Conservation (phyloP, 1,140 invertebrate genomes). For the Anoplophora glabripennis region DNA sequence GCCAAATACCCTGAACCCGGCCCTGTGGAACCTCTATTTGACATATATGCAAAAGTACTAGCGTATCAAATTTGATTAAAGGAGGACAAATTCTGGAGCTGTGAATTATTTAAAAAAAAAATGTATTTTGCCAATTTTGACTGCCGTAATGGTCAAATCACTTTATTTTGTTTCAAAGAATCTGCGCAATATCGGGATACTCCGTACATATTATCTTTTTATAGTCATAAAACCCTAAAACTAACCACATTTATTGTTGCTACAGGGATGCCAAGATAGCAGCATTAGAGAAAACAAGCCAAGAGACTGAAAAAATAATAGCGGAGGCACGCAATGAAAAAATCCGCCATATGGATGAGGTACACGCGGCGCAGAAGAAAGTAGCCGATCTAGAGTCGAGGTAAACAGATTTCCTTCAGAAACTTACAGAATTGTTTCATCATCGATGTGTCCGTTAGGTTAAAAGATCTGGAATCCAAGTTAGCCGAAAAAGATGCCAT, state of each 20-base stretch:
- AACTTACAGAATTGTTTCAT: neutral
- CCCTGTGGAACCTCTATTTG: too few relatives aligned
- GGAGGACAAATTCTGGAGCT: too few relatives aligned
- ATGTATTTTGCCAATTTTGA: too few relatives aligned
- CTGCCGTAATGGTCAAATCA: too few relatives aligned
- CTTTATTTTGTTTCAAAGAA: too few relatives aligned
- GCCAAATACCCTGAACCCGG: too few relatives aligned
- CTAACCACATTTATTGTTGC: slow-evolving; percentile 9
- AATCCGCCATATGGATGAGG: slow-evolving; percentile 82
- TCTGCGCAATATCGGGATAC: too few relatives aligned
- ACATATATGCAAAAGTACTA: too few relatives aligned
- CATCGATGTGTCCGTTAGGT: slow-evolving; percentile 51
- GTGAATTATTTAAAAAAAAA: too few relatives aligned
- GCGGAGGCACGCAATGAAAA: slow-evolving; percentile 82
- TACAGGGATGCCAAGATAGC: slow-evolving; percentile 81
- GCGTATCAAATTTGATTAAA: too few relatives aligned
- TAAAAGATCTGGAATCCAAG: slow-evolving; percentile 85
- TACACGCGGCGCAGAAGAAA: slow-evolving; percentile 80
- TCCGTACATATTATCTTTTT: too few relatives aligned
- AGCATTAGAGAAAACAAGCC: slow-evolving; percentile 78
- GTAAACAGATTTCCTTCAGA: slow-evolving; percentile 46
- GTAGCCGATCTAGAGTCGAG: slow-evolving; percentile 78
- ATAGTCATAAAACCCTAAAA: too few relatives aligned
- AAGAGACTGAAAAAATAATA: slow-evolving; percentile 83
- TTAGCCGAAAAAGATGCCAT: slow-evolving; percentile 85